phyloP scores from a whole-genome alignment of 2,113 vertebrate genomes.

The Lathamus discolor region DNA sequence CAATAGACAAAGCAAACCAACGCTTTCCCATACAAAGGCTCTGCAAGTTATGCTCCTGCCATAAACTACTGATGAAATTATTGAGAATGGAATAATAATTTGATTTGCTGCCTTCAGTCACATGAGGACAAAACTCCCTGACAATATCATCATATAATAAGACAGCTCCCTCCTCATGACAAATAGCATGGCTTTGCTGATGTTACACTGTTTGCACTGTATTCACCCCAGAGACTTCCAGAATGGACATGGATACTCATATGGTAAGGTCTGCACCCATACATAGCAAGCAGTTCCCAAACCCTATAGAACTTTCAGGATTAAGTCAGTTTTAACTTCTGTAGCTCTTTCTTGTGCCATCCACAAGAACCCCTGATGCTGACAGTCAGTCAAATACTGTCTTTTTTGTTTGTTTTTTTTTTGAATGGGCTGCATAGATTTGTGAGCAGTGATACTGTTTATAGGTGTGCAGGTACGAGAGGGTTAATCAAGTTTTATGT shows the following conservation, averaged over 20 bases:
- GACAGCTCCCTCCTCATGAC: not conserved
- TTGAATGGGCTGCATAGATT: not conserved
- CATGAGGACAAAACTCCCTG: not conserved
- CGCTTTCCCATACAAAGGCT: not conserved
- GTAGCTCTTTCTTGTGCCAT: not conserved
- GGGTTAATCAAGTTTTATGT: constrained; percentile 55
- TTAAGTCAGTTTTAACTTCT: not conserved
- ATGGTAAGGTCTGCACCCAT: not conserved
- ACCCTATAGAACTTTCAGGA: not conserved
- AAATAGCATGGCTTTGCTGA: not conserved
- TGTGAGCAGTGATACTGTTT: not conserved
- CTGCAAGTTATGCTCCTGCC: not conserved
- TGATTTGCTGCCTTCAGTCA: not conserved
- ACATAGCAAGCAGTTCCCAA: not conserved
- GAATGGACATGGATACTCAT: not conserved
- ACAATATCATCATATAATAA: not conserved
- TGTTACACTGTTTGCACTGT: not conserved
- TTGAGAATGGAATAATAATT: not conserved
- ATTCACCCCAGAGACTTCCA: not conserved
- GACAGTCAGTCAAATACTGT: not conserved
- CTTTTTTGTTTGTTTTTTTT: not conserved
- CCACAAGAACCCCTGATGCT: not conserved
- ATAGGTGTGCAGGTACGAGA: not conserved
- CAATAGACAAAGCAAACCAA: not conserved
- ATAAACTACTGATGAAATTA: not conserved